Conservation (phyloP, 2,888 invertebrate species). For the Villa cingulata region DNA sequence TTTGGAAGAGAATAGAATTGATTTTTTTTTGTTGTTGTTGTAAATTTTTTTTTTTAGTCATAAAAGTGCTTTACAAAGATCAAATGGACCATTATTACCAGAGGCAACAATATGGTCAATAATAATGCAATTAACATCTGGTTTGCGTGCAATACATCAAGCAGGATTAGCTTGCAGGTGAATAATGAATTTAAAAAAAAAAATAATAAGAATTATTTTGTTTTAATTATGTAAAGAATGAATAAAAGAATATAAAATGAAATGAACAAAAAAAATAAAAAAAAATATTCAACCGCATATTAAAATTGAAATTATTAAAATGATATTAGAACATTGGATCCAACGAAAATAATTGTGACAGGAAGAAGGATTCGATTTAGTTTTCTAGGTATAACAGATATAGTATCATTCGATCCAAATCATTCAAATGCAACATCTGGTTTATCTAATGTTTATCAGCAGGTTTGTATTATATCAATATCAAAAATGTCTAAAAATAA, state of each 20-base stretch:
- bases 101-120: slow-evolving; percentile 92
- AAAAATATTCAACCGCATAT: neutral
- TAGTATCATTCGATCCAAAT: slow-evolving; percentile 59
- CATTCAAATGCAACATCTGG: slow-evolving; percentile 49
- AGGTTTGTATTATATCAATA: slow-evolving; percentile 33
- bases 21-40: too few species aligned
- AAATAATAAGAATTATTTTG: too few species aligned
- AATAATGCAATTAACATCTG: slow-evolving; percentile 89
- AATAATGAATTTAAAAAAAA: neutral
- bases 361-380: slow-evolving; percentile 68
- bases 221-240: too few species aligned
- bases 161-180: slow-evolving; percentile 50
- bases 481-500: neutral
- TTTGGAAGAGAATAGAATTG: neutral
- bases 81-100: slow-evolving; percentile 65
- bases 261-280: neutral
- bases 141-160: slow-evolving; percentile 77
- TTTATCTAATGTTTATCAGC: slow-evolving; percentile 58
- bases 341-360: slow-evolving; percentile 77
- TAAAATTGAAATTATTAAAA: neutral
- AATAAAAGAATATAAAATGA: too few species aligned
- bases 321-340: slow-evolving; percentile 61
- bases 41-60: slow-evolving; percentile 23
- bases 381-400: slow-evolving; percentile 68
- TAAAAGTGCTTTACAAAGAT: slow-evolving; percentile 35